Evolutionary conservation across 1,140 invertebrate genomes (phyloP).

Genomic region (Bathynomus jamesi): DNA sequence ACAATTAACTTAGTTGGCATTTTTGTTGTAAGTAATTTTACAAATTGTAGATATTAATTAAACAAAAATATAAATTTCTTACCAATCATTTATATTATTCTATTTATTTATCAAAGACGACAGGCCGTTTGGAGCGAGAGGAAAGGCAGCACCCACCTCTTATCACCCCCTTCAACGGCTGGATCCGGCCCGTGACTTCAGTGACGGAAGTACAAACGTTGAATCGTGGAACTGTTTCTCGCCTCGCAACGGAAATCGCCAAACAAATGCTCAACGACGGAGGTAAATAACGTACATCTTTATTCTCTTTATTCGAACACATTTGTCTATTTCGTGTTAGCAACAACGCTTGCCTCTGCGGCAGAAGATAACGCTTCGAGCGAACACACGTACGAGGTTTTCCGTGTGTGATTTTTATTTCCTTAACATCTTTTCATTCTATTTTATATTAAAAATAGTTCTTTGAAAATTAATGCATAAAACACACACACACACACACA

Average conservation of each 20-base stretch:
- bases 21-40: no score
- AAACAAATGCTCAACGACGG: constrained; percentile 16
- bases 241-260: constrained; percentile 21
- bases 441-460: neutral
- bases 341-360: no score
- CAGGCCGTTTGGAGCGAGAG: neutral
- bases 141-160: neutral
- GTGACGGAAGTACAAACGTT: constrained; percentile 19
- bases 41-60: no score
- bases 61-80: no score
- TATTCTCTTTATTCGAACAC: no score
- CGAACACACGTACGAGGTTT: no score
- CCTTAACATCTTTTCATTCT: neutral
- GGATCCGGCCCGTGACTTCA: neutral
- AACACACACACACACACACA: neutral
- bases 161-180: neutral
- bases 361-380: no score
- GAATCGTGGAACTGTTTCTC: constrained; percentile 15
- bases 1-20: no score
- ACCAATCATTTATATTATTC: no score
- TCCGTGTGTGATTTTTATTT: no score
- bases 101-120: neutral
- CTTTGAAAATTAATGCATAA: neutral
- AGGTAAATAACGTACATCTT: no score
- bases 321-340: no score